A percentile compares a stretch with the other conserved stretches of the same genome.
phyloP scores from a whole-genome alignment of 2,797 vertebrate genomes.

The Moxostoma hubbsi region DNA sequence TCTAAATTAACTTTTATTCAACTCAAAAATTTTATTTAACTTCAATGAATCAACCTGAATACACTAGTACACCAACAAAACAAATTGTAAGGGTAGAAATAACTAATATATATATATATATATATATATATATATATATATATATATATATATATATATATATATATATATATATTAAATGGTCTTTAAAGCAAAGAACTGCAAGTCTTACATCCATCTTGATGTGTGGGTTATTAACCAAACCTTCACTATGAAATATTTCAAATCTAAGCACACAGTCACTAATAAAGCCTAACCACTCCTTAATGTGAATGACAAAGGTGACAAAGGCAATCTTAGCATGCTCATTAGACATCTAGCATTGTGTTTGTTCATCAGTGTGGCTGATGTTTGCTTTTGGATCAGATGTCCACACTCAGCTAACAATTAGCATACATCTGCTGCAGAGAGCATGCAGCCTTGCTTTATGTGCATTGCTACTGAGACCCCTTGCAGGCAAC shows the following conservation, averaged over 20 bases:
- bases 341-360: conserved; percentile 30
- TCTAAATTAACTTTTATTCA: too few relatives aligned
- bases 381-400: conserved; percentile 53
- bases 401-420: conserved; percentile 54
- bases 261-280: background rate
- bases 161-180: too few relatives aligned
- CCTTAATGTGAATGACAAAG: conserved; percentile 40
- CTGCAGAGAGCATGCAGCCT: conserved; percentile 56
- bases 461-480: conserved; percentile 68
- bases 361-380: conserved; percentile 32
- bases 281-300: conserved; percentile 32
- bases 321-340: conserved; percentile 23
- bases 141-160: too few relatives aligned
- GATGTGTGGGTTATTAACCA: conserved; percentile 12
- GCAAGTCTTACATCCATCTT: background rate
- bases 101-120: too few relatives aligned
- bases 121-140: too few relatives aligned
- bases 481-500: conserved; percentile 64
- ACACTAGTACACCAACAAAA: too few relatives aligned
- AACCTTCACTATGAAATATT: conserved; percentile 6
- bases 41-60: too few relatives aligned
- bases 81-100: too few relatives aligned
- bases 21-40: too few relatives aligned
- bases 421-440: conserved; percentile 73
- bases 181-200: conserved; percentile 4